Evolutionary conservation across 2,113 vertebrate species (phyloP).

Genomic region (Candoia aspera): DNA sequence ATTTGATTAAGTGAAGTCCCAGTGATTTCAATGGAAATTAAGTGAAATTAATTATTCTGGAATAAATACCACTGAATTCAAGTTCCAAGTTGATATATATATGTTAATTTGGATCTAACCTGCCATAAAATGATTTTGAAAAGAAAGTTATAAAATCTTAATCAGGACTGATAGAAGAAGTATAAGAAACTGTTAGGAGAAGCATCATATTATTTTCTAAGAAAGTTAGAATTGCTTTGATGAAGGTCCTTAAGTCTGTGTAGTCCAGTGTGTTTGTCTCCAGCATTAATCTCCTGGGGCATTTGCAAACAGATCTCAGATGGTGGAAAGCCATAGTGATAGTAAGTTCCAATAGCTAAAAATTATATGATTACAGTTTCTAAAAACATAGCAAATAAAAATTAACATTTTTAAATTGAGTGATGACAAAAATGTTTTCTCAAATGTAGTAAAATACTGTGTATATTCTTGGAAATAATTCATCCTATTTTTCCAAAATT

Average conservation of each 20-base stretch:
- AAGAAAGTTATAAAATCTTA: background rate
- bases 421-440: conserved; percentile 2
- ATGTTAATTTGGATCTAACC: background rate
- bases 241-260: background rate
- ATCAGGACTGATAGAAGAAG: background rate
- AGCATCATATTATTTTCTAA: background rate
- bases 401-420: background rate
- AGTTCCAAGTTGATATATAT: background rate
- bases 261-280: background rate
- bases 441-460: conserved; percentile 60
- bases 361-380: conserved; percentile 38
- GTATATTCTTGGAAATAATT: conserved; percentile 60
- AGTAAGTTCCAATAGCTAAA: background rate
- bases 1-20: background rate
- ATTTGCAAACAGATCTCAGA: background rate
- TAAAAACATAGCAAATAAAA: conserved; percentile 19
- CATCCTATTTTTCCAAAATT: conserved; percentile 52
- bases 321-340: background rate
- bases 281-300: background rate
- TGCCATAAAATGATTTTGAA: background rate
- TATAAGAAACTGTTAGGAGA: background rate
- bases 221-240: background rate
- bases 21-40: background rate
- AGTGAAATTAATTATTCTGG: background rate
- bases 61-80: background rate